Evolutionary conservation across 2,113 vertebrate species (phyloP).

Genomic region (Podarcis raffonei): DNA sequence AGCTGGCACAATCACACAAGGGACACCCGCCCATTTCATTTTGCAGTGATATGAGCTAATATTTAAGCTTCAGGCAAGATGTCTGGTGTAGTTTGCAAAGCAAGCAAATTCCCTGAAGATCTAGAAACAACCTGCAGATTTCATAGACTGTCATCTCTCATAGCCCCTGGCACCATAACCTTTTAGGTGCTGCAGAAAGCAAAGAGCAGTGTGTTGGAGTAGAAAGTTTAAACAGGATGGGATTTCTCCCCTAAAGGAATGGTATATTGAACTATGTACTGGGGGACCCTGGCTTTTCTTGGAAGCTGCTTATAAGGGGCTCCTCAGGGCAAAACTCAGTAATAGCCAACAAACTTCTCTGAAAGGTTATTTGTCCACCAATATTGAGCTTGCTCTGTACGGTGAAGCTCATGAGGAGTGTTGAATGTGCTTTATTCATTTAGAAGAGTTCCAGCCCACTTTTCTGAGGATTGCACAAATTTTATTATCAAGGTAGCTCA

Average conservation of each 20-base stretch:
- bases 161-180: not conserved
- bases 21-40: not conserved
- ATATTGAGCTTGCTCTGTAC: not conserved
- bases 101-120: conserved; percentile 24
- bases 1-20: conserved; percentile 16
- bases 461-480: too few relatives aligned
- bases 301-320: too few relatives aligned
- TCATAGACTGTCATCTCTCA: not conserved
- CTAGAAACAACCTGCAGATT: not conserved
- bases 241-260: not conserved
- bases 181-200: not conserved
- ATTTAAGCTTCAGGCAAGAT: conserved; percentile 17
- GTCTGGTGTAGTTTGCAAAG: conserved; percentile 16
- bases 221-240: not conserved
- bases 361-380: not conserved
- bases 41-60: conserved; percentile 6
- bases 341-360: not conserved
- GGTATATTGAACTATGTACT: too few relatives aligned
- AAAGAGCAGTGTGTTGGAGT: rapidly evolving
- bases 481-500: too few relatives aligned
- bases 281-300: not conserved
- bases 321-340: not conserved
- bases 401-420: not conserved
- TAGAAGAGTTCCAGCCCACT: not conserved
- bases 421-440: not conserved